Evolutionary conservation across 92 coral and sea anemone species (phyloP), one percentile per base, ranked within the genome.

Genomic region (Micromussa lordhowensis): DNA sequence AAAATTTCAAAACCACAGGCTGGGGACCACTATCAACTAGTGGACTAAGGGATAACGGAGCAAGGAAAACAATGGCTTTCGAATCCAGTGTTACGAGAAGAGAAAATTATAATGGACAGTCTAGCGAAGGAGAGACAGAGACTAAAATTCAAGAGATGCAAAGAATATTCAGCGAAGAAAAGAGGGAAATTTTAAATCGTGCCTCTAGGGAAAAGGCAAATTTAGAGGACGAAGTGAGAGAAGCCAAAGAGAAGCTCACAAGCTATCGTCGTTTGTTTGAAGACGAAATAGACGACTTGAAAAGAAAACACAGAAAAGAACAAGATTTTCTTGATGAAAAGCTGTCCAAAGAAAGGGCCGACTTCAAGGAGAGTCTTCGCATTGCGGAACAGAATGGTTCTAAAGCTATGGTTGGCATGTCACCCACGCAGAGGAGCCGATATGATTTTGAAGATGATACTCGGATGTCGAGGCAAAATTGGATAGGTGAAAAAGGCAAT

Each of bases 151-250:
- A 88, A 54, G 94, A 90, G 38, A 90, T 91, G 63, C 77, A 85
- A 28, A 84, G 83, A 34, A 61, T 71, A 68, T 93, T 84, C 66
- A 71, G 49, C 54, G 87, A 86, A 6, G 87, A 91, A 30, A 93
- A 79, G 34, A 81, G 85, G 6, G 93, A 90, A 17, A 90, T 87
- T 34, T 61, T 93, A 22, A 81, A 85, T 49, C 92, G 89, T 54
- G 89, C 96, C 10, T 86, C 95, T 3, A 86, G 82, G 32, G 95
- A 93, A 63, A 91, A 93, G 87, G 77, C 92, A 85, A 91, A 87
- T 64, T 79, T 85, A 58, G 94, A 95, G 68, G 89, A 94, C 68
- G 89, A 87, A 59, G 64, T 85, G 19, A 85, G 82, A 48, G 88
- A 75, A 38, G 82, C 77, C 40, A 76, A 85, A 79, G 78, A 57